These are phyloP conservation scores for Anser cygnoides DNA, from an alignment of 2,113 vertebrate genomes.

Conservation along the genomic window DNA sequence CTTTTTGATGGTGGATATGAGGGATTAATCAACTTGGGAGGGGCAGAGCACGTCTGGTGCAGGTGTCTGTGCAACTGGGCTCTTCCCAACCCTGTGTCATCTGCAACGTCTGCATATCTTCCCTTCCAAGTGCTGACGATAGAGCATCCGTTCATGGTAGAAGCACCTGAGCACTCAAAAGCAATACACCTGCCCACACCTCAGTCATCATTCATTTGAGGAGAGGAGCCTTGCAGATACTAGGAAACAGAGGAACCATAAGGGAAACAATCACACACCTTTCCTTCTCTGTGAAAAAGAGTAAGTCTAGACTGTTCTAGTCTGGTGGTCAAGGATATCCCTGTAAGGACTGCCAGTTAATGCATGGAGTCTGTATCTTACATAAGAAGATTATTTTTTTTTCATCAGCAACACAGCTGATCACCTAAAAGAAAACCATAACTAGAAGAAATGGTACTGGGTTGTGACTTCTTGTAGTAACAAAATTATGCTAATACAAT, in stretches of 20 bases:
- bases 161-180: fast-evolving
- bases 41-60: background rate
- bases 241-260: background rate
- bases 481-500: background rate
- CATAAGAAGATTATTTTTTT: background rate
- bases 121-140: fast-evolving
- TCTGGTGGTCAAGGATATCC: background rate
- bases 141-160: background rate
- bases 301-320: background rate
- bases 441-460: background rate
- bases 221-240: background rate
- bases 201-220: background rate
- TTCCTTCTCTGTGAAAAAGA: background rate
- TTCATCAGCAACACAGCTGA: background rate
- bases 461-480: background rate
- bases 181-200: background rate
- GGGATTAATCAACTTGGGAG: background rate
- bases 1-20: background rate
- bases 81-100: background rate
- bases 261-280: background rate
- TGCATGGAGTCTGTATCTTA: background rate
- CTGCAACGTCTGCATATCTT: background rate
- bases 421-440: background rate
- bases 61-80: too few species aligned
- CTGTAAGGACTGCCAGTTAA: background rate